phyloP scores from a whole-genome alignment of 2,113 vertebrate species.

The Pachycephala philippinensis region DNA sequence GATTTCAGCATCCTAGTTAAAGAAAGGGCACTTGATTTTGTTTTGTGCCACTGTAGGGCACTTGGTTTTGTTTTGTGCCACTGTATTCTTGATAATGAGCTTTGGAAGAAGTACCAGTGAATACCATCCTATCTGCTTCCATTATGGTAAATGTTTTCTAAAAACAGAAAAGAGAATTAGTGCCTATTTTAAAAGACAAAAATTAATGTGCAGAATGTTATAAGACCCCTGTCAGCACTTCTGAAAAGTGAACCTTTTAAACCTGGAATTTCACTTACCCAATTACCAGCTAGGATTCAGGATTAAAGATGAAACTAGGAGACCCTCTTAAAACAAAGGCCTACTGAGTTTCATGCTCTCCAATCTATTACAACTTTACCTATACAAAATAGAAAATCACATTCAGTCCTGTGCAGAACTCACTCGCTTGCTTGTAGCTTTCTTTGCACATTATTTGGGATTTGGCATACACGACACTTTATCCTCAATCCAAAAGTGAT shows the following conservation, averaged over 20 bases:
- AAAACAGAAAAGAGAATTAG: neutral
- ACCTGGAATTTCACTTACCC: neutral
- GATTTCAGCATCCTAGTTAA: neutral
- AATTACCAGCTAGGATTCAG: neutral
- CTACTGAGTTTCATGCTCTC: neutral
- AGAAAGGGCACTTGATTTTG: neutral
- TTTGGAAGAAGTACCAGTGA: neutral
- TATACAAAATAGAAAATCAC: neutral
- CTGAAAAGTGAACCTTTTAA: neutral
- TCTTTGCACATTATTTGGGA: neutral
- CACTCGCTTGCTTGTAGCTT: neutral
- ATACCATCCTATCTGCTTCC: neutral
- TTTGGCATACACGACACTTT: neutral
- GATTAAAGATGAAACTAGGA: neutral
- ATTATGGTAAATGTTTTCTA: neutral
- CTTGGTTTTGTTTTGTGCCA: neutral
- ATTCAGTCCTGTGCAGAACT: neutral
- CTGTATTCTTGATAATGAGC: neutral
- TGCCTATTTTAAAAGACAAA: neutral
- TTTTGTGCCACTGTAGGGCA: neutral
- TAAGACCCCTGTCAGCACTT: neutral
- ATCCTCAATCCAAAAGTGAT: neutral
- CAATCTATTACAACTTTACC: neutral
- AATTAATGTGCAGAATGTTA: neutral
- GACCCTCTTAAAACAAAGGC: neutral